Percentiles rank a stretch among this genome's conserved stretches.
These are phyloP conservation scores for Oreochromis tanganicae DNA, from an alignment of 2,113 vertebrate species.

Conservation along the genomic window DNA sequence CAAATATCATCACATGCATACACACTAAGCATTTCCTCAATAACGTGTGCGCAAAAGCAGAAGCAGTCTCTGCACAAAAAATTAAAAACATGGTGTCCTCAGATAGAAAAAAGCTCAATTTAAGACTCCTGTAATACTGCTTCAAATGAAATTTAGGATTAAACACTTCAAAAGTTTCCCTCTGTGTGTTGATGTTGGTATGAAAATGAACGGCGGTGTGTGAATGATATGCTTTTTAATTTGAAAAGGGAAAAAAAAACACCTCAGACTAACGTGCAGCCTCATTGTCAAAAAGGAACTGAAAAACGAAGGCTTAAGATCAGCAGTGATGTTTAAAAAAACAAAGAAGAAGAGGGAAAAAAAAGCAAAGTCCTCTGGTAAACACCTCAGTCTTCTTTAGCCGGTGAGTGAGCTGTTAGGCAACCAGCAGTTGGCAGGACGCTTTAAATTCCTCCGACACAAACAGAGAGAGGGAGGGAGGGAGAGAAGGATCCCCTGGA, in stretches of 20 bases:
- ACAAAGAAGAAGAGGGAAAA: fast-evolving
- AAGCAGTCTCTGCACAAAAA: background rate
- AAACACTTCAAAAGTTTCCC: background rate
- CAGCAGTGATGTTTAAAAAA: background rate
- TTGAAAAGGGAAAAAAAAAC: background rate
- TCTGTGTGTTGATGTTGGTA: background rate
- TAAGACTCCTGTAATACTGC: background rate
- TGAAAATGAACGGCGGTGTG: background rate
- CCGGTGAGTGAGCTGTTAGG: slow-evolving; percentile 22
- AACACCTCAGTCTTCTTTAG: background rate
- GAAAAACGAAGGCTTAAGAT: background rate
- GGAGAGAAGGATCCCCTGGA: slow-evolving; percentile 50
- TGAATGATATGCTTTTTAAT: background rate
- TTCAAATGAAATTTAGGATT: background rate
- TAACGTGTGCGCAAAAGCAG: background rate
- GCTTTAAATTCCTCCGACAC: background rate
- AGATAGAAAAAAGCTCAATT: background rate
- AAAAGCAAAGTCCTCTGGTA: background rate
- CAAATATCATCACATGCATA: background rate
- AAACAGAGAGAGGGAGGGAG: background rate
- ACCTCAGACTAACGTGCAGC: background rate
- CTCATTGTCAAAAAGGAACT: background rate
- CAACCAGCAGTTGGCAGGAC: slow-evolving; percentile 26
- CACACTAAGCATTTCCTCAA: background rate
- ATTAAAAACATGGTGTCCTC: background rate